Conservation (phyloP, 2,888 invertebrate genomes). For the Clusia tigrina region DNA sequence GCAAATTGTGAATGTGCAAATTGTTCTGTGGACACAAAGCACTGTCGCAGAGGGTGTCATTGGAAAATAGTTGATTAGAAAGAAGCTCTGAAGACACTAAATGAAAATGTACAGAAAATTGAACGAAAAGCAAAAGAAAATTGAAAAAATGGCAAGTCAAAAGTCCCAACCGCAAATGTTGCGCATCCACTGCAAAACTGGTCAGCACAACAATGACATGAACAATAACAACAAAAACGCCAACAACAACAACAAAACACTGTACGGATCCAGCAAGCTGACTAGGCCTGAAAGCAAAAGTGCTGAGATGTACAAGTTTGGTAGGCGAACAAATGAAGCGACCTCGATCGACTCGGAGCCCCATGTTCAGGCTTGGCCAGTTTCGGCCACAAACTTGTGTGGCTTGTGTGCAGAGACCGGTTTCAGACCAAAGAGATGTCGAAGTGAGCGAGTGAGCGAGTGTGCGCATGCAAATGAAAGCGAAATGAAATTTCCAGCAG, state of each 20-base stretch:
- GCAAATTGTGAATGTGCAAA: too few species aligned
- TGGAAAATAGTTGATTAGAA: too few species aligned
- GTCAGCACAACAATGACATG: neutral
- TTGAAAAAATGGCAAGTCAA: neutral
- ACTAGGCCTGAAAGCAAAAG: conserved; percentile 31
- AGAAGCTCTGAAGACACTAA: too few species aligned
- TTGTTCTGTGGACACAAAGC: too few species aligned
- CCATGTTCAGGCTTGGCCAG: too few species aligned
- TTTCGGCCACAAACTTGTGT: too few species aligned
- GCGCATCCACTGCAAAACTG: too few species aligned
- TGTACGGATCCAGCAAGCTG: neutral
- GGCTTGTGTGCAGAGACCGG: conserved; percentile 31
- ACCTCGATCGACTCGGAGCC: neutral
- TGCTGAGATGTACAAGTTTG: conserved; percentile 4
- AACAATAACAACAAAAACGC: neutral
- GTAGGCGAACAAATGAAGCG: neutral
- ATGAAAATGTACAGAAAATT: too few species aligned
- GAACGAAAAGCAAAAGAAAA: neutral
- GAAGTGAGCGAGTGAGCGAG: conserved; percentile 16
- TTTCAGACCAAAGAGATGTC: neutral
- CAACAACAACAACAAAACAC: neutral
- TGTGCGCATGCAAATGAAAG: conserved; percentile 47
- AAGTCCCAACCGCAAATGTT: too few species aligned
- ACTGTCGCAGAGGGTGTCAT: too few species aligned
- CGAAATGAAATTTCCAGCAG: too few species aligned